Evolutionary conservation across 2,888 invertebrate species (phyloP).

Genomic region (Eulithis testata): DNA sequence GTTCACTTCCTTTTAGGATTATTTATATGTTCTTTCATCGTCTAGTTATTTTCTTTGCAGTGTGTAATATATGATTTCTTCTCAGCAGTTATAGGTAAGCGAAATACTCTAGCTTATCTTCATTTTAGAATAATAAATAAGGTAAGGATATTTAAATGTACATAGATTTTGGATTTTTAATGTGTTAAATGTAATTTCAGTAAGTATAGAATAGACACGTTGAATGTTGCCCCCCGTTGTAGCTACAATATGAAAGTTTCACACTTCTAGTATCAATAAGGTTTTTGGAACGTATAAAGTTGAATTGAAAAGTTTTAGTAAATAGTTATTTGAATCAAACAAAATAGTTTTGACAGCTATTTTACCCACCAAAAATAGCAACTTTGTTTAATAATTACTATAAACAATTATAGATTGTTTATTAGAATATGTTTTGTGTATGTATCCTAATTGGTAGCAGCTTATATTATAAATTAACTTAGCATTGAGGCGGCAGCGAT

Average conservation of each 20-base stretch:
- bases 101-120: constrained; percentile 15
- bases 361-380: background rate
- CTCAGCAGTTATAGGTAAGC: background rate
- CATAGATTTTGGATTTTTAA: constrained; percentile 29
- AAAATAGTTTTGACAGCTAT: constrained; percentile 1
- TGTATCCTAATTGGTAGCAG: background rate
- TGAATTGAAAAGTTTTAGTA: background rate
- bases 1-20: constrained; percentile 1
- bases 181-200: constrained; percentile 13
- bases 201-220: background rate
- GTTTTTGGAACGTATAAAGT: constrained; percentile 4
- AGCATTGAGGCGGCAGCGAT: no score
- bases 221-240: constrained; percentile 26
- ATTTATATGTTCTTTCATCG: constrained; percentile 3
- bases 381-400: background rate
- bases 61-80: constrained; percentile 1
- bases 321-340: constrained; percentile 3
- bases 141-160: constrained; percentile 22
- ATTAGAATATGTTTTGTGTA: no score
- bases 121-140: constrained; percentile 14
- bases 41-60: constrained; percentile 15
- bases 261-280: constrained; percentile 7
- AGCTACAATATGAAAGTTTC: constrained; percentile 25
- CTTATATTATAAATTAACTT: background rate
- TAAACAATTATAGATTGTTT: background rate